Evolutionary conservation across 2,888 invertebrate species (phyloP), one percentile per base, ranked within the genome.

Genomic region (Lasius platythorax): DNA sequence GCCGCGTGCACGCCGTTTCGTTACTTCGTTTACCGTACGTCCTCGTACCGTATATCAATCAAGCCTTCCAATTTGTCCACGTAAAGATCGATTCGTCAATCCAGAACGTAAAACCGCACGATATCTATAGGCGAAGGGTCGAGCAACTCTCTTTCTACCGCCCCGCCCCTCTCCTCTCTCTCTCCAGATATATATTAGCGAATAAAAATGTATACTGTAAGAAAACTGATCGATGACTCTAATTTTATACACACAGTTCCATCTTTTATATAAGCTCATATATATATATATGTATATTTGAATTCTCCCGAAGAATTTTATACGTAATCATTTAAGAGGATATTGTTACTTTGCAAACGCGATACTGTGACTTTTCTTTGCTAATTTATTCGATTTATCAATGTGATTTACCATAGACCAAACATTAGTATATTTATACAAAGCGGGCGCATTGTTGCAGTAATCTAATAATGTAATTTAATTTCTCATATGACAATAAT

Each of bases 21-120:
- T 72, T 73, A 72, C 79, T 79, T 58, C 79, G 79, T 61, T 79
- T 72, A 72, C 72, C 78, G 78, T 68, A 43, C 78, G 40, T 56
- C 43, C 61, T 73, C 73, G 79, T 81, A 43, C 46, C 61, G 79
- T 73, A 46, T 76, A 81, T 82, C 82, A 75, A 82, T 82, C 75
- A 82, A 82, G 64, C 82, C 50, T 76, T 82, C 76, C 82, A 82
- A 82, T 82, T 82, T 82, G 64, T 64, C 63, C 82, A 64, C 53
- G 74, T 76, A 82, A 82, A 82, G 75, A 82, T 82, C 75, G 76
- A 82, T 82, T 76, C 40, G 76, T 82, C 82, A 50, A 50, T 23
- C 64, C 53, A 6, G 64, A 63, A 75, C 76, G 76, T 64, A 56
- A 75, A 82, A 64, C 82, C 79, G 61, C 79, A 81, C 37, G 79